phyloP scores from a whole-genome alignment of 2,888 invertebrate genomes.

The Selenia dentaria region DNA sequence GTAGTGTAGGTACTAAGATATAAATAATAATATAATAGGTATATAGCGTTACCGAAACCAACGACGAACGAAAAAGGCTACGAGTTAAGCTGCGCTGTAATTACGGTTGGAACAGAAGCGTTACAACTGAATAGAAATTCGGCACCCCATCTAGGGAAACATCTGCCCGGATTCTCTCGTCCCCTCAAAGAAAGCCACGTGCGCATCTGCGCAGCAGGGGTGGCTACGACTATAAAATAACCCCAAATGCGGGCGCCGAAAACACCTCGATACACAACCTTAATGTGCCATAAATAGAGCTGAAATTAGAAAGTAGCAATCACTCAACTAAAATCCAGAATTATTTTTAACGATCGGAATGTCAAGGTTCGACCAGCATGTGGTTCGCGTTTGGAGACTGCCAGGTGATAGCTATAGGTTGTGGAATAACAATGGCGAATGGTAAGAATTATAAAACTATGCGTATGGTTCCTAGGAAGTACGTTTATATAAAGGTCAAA shows the following conservation, averaged over 20 bases:
- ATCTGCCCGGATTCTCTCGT: conserved; percentile 65
- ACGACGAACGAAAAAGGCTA: too few species aligned
- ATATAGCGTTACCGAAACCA: too few species aligned
- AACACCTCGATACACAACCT: conserved; percentile 45
- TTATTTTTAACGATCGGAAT: conserved; percentile 81
- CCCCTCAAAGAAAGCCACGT: conserved; percentile 64
- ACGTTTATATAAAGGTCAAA: too few species aligned
- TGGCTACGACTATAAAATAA: conserved; percentile 70
- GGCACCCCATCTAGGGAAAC: conserved; percentile 62
- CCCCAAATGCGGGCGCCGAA: conserved; percentile 70
- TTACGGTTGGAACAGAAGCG: too few species aligned
- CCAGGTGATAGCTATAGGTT: conserved; percentile 63
- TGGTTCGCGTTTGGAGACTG: conserved; percentile 68
- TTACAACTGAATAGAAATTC: conserved; percentile 35
- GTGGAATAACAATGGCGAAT: conserved; percentile 30
- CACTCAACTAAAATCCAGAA: conserved; percentile 68
- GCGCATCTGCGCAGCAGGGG: conserved; percentile 75
- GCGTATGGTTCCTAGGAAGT: too few species aligned
- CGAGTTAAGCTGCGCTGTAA: too few species aligned
- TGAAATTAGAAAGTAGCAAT: conserved; percentile 46
- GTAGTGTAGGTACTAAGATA: too few species aligned
- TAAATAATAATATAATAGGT: too few species aligned
- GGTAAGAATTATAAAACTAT: background rate
- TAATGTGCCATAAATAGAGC: conserved; percentile 46
- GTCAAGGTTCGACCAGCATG: conserved; percentile 79